A percentile compares a stretch with the other conserved stretches of the same genome.
Evolutionary conservation across 2,888 invertebrate genomes (phyloP).

Genomic region (Microplitis manilae): DNA sequence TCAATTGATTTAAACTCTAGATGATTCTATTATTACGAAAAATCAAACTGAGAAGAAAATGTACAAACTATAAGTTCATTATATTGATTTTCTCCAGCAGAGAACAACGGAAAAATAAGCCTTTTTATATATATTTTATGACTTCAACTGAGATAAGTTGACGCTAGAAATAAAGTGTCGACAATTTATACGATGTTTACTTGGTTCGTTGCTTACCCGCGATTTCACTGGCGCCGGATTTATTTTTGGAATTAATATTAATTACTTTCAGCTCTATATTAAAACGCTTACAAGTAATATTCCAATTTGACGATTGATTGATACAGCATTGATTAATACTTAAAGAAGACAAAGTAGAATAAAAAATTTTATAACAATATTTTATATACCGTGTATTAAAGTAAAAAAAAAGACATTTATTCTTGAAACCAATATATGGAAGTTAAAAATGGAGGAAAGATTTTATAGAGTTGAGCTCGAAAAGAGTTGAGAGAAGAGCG

Average conservation of each 20-base stretch:
- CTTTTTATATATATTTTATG: neutral
- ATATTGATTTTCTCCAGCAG: neutral
- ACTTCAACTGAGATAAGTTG: slow-evolving; percentile 7
- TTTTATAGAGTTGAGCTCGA: too few relatives aligned
- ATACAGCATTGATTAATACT: too few relatives aligned
- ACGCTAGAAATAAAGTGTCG: slow-evolving; percentile 16
- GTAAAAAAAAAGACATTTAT: too few relatives aligned
- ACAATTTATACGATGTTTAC: slow-evolving; percentile 33
- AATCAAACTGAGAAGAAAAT: neutral
- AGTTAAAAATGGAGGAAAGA: too few relatives aligned
- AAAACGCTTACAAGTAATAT: too few relatives aligned
- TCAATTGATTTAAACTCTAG: neutral
- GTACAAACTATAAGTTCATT: neutral
- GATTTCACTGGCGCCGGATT: slow-evolving; percentile 15
- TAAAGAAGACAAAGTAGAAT: too few relatives aligned
- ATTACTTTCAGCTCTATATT: slow-evolving; percentile 4
- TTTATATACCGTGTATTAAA: too few relatives aligned
- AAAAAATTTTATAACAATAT: too few relatives aligned
- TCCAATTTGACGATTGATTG: too few relatives aligned
- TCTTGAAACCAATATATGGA: too few relatives aligned
- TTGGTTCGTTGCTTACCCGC: slow-evolving; percentile 3
- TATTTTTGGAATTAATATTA: slow-evolving; percentile 33
- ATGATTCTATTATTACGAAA: neutral
- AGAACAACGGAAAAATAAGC: neutral
- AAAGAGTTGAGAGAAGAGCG: too few relatives aligned